These are phyloP conservation scores for Lissocephala sabroskyi DNA, from an alignment of 2,888 invertebrate species.

Conservation along the genomic window DNA sequence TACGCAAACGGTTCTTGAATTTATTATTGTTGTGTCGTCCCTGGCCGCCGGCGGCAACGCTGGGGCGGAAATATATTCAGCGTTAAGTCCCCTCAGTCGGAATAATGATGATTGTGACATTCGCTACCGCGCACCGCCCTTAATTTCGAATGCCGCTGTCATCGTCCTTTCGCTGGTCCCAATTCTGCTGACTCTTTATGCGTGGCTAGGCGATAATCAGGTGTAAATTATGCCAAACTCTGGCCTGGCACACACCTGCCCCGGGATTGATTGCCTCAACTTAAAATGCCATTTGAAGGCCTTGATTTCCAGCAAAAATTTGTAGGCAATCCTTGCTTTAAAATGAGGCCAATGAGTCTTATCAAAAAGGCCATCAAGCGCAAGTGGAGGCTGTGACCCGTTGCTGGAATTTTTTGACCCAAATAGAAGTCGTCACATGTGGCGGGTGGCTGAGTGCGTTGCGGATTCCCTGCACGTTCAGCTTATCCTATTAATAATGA, in stretches of 20 bases:
- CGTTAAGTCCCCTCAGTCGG: conserved; percentile 19
- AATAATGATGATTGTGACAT: conserved; percentile 33
- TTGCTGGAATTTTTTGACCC: no score
- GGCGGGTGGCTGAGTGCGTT: no score
- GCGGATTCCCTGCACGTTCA: conserved; percentile 34
- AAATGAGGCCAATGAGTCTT: conserved; percentile 6
- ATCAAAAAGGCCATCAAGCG: conserved; percentile 23
- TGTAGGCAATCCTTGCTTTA: no score
- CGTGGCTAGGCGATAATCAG: conserved; percentile 41
- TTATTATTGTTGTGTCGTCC: conserved; percentile 30
- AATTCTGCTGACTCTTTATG: conserved; percentile 14
- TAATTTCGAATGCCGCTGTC: conserved; percentile 15
- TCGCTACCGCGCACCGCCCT: background rate
- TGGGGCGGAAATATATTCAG: conserved; percentile 28
- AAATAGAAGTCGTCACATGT: no score
- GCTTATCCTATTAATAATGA: conserved; percentile 48
- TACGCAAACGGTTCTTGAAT: conserved; percentile 45
- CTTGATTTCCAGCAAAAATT: no score
- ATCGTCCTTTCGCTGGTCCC: conserved; percentile 29
- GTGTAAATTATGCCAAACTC: conserved; percentile 39
- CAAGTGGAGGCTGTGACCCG: no score
- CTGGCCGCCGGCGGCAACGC: conserved; percentile 16
- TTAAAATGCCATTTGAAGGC: no score
- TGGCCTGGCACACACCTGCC: no score
- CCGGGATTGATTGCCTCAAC: no score